phyloP scores from a whole-genome alignment of 2,113 vertebrate genomes.

The Oxyura jamaicensis region DNA sequence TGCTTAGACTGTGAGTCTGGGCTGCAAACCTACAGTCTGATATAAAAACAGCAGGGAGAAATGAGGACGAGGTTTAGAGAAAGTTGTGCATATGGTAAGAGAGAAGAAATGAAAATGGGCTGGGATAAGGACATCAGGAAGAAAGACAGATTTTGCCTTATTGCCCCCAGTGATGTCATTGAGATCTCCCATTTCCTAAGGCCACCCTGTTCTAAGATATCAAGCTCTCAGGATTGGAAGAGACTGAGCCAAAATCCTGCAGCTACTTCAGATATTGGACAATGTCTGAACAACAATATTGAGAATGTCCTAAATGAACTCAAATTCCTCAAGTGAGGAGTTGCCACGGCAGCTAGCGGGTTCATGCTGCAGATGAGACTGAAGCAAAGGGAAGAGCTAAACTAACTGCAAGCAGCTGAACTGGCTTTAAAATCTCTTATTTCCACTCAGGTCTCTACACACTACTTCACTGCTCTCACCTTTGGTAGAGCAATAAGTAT shows the following conservation, averaged over 20 bases:
- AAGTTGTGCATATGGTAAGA: background rate
- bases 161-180: background rate
- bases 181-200: background rate
- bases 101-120: background rate
- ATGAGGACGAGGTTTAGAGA: background rate
- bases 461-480: background rate
- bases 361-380: background rate
- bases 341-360: conserved; percentile 32
- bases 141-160: background rate
- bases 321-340: conserved; percentile 35
- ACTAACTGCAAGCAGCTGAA: background rate
- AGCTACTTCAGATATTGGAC: background rate
- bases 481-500: background rate
- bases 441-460: background rate
- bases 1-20: background rate
- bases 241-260: background rate
- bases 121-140: background rate
- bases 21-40: background rate
- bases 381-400: background rate
- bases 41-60: background rate
- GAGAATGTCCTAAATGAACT: conserved; percentile 15
- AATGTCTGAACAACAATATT: background rate
- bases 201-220: background rate
- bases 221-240: background rate
- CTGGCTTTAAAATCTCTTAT: background rate